Evolutionary conservation across 2,113 vertebrate species (phyloP), one percentile per base, ranked within the genome.

Genomic region (Salvelinus namaycush): DNA sequence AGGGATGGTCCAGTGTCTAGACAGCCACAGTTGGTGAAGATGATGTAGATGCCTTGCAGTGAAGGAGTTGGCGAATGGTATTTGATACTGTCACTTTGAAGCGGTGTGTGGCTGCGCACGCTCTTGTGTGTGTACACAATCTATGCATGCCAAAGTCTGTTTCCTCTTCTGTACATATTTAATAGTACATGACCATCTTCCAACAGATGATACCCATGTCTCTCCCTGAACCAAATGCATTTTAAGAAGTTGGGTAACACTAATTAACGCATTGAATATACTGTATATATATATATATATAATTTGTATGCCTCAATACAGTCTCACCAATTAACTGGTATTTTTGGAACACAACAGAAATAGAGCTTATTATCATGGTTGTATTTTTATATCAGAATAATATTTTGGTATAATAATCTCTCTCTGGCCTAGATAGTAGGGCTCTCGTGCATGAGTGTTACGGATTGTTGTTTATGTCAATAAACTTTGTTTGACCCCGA

Each of bases 191-290:
- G 79, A 81, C 78, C 78, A 76, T 75, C 79, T 62, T 82, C 72
- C 57, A 82, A 83, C 74, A 79, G 72, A 84, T 79, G 74, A 89
- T 84, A 70, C 86, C 69, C 79, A 83, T 88, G 74, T 87, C 82
- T 86, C 73, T 44, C 71, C 76, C 66, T 81, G 84, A 87, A 87
- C 78, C 76, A 87, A 86, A 82, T 89, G 39, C 80, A 81, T 91
- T 88, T 89, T 83, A 86, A 82, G 72, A 71, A 82, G 81, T 86
- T 85, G 81, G 81, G 70, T 75, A 71, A 60, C 76, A 49, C 51
- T 83, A 89, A 89, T 86, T 87, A 85, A 78, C 57, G n/a, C 48
- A 44, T 73, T 86, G 83, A 79, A 77, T 76, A 79, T 79, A 80
- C 1, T 26, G 26, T 73, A 82, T 79, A 84, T 76, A 68, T 71